Base-by-base conservation (phyloP, 2,797 vertebrate genomes). In the Gouania willdenowi region DNA sequence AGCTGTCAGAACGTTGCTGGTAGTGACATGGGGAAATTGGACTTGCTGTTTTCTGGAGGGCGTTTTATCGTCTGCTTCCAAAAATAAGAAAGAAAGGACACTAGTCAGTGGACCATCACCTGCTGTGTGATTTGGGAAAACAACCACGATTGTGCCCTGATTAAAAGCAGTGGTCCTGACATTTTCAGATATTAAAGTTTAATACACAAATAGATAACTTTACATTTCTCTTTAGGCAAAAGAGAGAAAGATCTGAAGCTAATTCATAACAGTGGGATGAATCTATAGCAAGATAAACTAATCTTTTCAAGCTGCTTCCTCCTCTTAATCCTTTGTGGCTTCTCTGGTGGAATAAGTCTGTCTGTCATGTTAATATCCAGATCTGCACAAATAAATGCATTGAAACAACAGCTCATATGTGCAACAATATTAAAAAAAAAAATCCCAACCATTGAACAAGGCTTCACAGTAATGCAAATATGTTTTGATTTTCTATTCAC, bases 221-320 rank as follows among this genome's bases (percentile, higher is more conserved):
- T 11, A 29, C 7, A 12, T 3, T 35, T 50, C 26, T 43, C 4
- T 19, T 22, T 4, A n/a, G n/a, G n/a, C 19, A 20, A 63, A 25
- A 63, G 43, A 40, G 48, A 41, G 56, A 57, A 33, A 39, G 38
- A 34, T 84, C 70, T 71, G 63, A 53, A 82, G 78, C 41, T n/a
- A 56, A 74, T 56, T 79, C 79, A 73, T 86, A 79, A 41, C 84
- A 90, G 76, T 86, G 88, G 90, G 87, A 89, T 90, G 81, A 88
- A 75, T 91, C 92, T 93, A 93, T 91, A 87, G 86, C 75, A 86
- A 94, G 82, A 87, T 78, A 75, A 90, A 89, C 86, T 93, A 93
- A 94, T 93, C 90, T 88, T 71, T 87, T 46, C 71, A 83, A 90
- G 70, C 87, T 88, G 87, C 88, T 91, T 92, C 86, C 87, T 65